Conservation (phyloP, 2,888 invertebrate species). For the Pristionchus exspectatus region DNA sequence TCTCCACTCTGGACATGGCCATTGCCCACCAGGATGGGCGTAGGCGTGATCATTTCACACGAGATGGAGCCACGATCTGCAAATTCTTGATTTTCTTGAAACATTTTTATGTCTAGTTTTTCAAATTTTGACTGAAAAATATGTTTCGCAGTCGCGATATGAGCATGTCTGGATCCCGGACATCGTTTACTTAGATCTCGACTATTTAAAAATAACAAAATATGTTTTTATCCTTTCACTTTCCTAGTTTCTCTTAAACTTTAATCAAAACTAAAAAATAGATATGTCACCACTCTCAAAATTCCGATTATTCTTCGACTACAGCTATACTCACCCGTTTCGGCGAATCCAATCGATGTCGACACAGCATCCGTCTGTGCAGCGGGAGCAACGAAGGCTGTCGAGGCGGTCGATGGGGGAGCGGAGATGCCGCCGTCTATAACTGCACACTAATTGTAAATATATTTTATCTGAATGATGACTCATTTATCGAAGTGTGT, state of each 20-base stretch:
- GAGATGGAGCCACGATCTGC: conserved; percentile 32
- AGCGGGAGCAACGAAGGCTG: background rate
- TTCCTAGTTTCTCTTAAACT: no score
- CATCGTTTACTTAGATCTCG: no score
- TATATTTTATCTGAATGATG: no score
- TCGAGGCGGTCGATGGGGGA: background rate
- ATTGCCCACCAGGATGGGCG: conserved; percentile 23
- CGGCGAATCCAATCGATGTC: conserved; percentile 15
- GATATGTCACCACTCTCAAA: no score
- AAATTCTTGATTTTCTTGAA: background rate
- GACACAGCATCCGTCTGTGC: background rate
- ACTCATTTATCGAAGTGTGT: no score
- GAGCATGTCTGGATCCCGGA: background rate
- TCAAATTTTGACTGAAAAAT: background rate
- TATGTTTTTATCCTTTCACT: no score
- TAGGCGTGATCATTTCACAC: conserved; percentile 32
- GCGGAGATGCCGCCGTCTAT: background rate
- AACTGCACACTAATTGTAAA: background rate
- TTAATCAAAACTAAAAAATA: no score
- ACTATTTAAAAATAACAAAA: no score
- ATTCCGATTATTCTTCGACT: background rate
- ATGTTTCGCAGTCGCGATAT: background rate
- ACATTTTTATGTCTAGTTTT: background rate
- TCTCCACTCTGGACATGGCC: conserved; percentile 7
- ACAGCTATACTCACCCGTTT: background rate